Evolutionary conservation across 2,888 invertebrate genomes (phyloP).

Genomic region (Linnaemya vulpina): DNA sequence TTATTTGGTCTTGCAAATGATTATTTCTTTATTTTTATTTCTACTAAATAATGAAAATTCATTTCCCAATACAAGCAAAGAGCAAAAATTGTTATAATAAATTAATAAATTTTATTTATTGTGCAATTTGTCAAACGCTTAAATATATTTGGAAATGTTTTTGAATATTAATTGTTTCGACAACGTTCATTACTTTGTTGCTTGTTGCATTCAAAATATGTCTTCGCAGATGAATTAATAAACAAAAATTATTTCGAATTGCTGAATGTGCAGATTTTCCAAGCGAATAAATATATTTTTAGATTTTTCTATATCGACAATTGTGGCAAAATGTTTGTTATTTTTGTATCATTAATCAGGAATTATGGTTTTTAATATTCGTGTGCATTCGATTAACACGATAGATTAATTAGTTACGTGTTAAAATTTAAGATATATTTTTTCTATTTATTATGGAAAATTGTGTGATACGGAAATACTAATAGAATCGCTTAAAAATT

Average conservation of each 20-base stretch:
- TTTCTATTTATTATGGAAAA: not conserved
- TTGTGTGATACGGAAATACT: not conserved
- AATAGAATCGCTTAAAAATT: not conserved
- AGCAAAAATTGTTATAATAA: slow-evolving; percentile 2
- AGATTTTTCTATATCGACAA: not conserved
- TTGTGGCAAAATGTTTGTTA: not conserved
- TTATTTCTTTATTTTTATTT: slow-evolving; percentile 4
- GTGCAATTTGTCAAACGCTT: slow-evolving; percentile 7
- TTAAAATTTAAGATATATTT: not conserved
- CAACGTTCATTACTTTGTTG: slow-evolving; percentile 17
- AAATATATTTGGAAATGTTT: slow-evolving; percentile 1
- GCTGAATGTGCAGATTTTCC: not conserved
- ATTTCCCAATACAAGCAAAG: not conserved
- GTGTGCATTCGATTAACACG: not conserved
- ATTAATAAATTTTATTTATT: slow-evolving; percentile 30
- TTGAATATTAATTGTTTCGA: slow-evolving; percentile 9
- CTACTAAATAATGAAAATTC: slow-evolving; percentile 36
- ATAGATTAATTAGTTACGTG: not conserved
- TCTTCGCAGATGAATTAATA: not conserved
- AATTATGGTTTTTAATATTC: not conserved
- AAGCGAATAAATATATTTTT: not conserved
- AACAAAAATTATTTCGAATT: not conserved
- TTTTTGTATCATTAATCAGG: not conserved
- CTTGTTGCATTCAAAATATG: not conserved
- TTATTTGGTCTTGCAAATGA: slow-evolving; percentile 28